Conservation (phyloP, 2,113 vertebrate genomes). For the Phaethornis superciliosus region DNA sequence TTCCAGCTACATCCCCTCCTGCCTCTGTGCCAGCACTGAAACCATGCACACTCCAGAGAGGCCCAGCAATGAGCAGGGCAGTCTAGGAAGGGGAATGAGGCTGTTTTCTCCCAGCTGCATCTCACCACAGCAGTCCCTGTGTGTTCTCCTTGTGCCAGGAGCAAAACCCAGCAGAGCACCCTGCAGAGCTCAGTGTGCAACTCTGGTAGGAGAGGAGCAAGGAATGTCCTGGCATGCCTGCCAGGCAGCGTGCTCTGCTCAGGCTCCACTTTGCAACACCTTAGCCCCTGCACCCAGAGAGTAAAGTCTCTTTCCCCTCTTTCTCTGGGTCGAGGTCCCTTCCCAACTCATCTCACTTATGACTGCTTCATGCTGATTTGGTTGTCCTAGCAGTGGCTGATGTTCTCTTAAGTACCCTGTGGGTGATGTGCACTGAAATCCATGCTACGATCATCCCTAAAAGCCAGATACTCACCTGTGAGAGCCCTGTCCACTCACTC, state of each 20-base stretch:
- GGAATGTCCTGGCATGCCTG: not conserved
- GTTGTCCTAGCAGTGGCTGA: not conserved
- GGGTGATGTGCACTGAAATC: not conserved
- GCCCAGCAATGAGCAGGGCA: too few relatives aligned
- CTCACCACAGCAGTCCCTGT: not conserved
- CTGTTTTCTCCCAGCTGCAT: not conserved
- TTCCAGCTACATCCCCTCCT: not conserved
- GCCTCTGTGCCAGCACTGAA: not conserved
- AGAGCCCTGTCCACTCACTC: not conserved
- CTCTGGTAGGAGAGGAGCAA: accelerated
- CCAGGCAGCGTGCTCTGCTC: not conserved
- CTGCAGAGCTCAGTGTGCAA: not conserved
- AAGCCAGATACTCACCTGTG: not conserved
- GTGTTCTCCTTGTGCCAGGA: not conserved
- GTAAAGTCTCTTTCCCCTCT: not conserved
- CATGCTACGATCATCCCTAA: accelerated
- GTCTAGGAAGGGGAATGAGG: not conserved
- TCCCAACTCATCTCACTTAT: not conserved
- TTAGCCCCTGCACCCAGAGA: not conserved
- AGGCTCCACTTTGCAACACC: not conserved
- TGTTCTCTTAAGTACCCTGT: not conserved
- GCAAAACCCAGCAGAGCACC: not conserved
- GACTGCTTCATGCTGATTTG: not conserved
- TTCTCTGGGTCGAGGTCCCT: not conserved
- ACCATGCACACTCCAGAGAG: not conserved